Percentiles rank a stretch among this genome's conserved stretches.
Evolutionary conservation across 2,888 invertebrate species (phyloP).

Genomic region (Neoscelio sp.): DNA sequence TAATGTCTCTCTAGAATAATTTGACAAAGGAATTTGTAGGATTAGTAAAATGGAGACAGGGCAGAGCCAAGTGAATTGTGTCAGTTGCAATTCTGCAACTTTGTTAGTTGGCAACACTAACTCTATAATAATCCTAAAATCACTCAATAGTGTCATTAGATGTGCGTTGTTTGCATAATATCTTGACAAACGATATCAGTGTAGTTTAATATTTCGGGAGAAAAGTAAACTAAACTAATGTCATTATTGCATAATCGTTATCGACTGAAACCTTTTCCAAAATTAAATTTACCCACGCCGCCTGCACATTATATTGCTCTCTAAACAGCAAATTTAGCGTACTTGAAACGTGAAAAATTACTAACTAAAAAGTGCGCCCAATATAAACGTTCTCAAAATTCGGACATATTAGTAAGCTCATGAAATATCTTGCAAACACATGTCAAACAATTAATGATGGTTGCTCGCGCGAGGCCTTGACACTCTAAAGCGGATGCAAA

Average conservation of each 20-base stretch:
- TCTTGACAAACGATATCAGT: conserved; percentile 26
- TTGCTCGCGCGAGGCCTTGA: conserved; percentile 67
- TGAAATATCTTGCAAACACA: conserved; percentile 67
- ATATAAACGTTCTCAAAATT: conserved; percentile 60
- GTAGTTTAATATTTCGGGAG: conserved; percentile 24
- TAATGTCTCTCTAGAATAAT: background rate
- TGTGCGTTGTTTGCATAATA: conserved; percentile 49
- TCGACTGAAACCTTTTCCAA: conserved; percentile 46
- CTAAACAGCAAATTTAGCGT: conserved; percentile 47
- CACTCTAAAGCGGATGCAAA: conserved; percentile 66
- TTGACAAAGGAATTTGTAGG: conserved; percentile 7
- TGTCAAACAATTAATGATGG: conserved; percentile 68
- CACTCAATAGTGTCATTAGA: conserved; percentile 82
- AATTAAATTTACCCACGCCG: conserved; percentile 41
- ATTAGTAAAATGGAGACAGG: conserved; percentile 75
- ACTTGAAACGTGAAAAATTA: conserved; percentile 53
- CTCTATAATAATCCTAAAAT: conserved; percentile 82
- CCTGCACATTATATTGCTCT: conserved; percentile 46
- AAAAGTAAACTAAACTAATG: conserved; percentile 13
- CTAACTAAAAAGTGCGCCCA: conserved; percentile 65
- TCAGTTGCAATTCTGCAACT: conserved; percentile 81
- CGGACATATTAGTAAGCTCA: conserved; percentile 67
- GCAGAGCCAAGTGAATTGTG: conserved; percentile 80
- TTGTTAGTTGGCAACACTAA: conserved; percentile 82
- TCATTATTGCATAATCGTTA: conserved; percentile 24